Percentiles rank a stretch among this genome's conserved stretches.
phyloP scores from a whole-genome alignment of 2,797 vertebrate genomes.

The Pteropus rufus region DNA sequence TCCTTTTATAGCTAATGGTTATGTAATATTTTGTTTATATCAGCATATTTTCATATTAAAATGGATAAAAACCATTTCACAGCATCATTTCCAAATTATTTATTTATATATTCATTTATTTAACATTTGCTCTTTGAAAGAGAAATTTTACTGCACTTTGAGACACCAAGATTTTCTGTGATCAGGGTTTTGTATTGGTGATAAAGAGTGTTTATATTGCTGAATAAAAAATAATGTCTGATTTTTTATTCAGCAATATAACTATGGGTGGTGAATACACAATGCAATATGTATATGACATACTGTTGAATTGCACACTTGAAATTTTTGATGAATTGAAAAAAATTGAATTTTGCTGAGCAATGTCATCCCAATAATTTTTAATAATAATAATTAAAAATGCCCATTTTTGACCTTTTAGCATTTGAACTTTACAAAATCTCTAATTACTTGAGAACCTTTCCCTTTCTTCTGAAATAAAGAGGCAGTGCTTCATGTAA shows the following conservation, averaged over 20 bases:
- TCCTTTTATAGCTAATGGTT: neutral
- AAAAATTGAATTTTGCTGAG: no score
- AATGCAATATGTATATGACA: no score
- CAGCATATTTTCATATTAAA: neutral
- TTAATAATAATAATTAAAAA: no score
- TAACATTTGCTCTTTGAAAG: neutral
- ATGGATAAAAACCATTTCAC: neutral
- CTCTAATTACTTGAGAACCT: slow-evolving; percentile 21
- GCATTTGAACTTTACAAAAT: slow-evolving; percentile 37
- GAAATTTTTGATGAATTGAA: no score
- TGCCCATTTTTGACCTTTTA: neutral
- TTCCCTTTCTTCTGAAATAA: slow-evolving; percentile 46
- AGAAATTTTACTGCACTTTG: neutral
- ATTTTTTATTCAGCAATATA: no score
- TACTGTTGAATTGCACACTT: no score
- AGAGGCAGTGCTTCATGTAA: neutral
- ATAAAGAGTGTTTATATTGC: neutral
- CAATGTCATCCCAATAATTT: no score
- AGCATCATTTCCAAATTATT: neutral
- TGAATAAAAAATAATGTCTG: neutral
- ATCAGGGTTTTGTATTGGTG: neutral
- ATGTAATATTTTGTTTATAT: neutral
- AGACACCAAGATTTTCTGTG: neutral
- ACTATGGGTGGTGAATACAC: no score
- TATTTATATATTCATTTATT: neutral